Evolutionary conservation across 2,888 invertebrate genomes (phyloP).

Genomic region (Linnaemya vulpina): DNA sequence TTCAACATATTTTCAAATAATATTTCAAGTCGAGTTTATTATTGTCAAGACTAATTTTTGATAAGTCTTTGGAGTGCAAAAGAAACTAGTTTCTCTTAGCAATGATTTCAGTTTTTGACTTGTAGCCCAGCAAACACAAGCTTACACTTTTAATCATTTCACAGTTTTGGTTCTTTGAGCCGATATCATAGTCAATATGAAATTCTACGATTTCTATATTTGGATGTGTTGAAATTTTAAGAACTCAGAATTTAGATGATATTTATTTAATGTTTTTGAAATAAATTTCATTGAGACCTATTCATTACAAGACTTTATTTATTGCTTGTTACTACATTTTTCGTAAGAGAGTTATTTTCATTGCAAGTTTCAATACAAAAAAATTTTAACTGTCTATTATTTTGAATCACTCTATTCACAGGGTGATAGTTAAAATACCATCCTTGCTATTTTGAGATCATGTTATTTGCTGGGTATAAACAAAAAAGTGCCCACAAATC

Average conservation of each 20-base stretch:
- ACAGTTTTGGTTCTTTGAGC: neutral
- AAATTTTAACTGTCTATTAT: no score
- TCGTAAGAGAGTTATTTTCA: no score
- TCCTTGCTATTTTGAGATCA: neutral
- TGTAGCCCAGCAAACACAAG: conserved; percentile 7
- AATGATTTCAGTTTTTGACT: neutral
- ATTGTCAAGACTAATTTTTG: conserved; percentile 70
- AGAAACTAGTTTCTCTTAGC: conserved; percentile 41
- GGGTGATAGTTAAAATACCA: no score
- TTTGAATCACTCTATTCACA: no score
- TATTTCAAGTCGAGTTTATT: conserved; percentile 52
- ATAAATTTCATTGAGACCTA: no score
- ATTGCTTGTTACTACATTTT: no score
- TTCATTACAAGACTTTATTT: no score
- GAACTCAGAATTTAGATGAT: no score
- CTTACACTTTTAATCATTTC: neutral
- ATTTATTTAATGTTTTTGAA: neutral
- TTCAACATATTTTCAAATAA: conserved; percentile 40
- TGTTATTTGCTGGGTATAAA: neutral
- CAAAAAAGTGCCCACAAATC: conserved; percentile 67
- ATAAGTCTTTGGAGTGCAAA: conserved; percentile 58
- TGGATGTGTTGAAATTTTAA: no score
- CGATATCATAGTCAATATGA: no score
- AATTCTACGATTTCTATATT: no score
- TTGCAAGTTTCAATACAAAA: no score